These are phyloP conservation scores for Tupaia tana DNA, from an alignment of 2,113 vertebrate genomes.

Conservation along the genomic window DNA sequence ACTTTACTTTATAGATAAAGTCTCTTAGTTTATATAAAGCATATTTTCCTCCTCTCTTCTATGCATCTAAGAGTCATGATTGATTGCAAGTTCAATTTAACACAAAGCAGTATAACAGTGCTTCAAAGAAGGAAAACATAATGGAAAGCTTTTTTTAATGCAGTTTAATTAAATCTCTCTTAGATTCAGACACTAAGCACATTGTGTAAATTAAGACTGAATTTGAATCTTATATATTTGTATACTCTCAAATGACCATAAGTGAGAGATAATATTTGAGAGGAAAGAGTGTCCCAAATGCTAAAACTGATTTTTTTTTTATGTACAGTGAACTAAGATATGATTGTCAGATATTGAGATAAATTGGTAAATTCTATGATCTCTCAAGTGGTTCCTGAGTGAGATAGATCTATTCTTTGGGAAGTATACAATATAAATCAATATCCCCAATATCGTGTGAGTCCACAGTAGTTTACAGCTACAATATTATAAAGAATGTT, in stretches of 20 bases:
- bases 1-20: neutral
- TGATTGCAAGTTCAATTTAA: conserved; percentile 12
- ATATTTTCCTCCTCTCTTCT: neutral
- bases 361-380: conserved; percentile 42
- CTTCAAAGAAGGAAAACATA: conserved; percentile 36
- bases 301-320: conserved; percentile 46
- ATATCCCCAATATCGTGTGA: neutral
- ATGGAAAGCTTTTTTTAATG: neutral
- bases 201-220: conserved; percentile 73
- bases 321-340: neutral
- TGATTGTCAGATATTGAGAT: conserved; percentile 28
- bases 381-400: neutral
- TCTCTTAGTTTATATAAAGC: neutral
- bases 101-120: neutral
- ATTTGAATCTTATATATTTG: conserved; percentile 69
- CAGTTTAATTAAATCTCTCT: conserved; percentile 1
- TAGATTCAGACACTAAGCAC: conserved; percentile 42
- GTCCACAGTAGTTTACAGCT: neutral
- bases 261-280: conserved; percentile 60
- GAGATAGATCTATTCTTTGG: conserved; percentile 39
- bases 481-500: conserved; percentile 14
- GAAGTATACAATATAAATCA: conserved; percentile 32
- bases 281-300: conserved; percentile 72
- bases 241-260: conserved; percentile 58
- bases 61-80: neutral